These are phyloP conservation scores for Tretioscincus oriximinensis DNA, from an alignment of 2,113 vertebrate species.

Conservation along the genomic window DNA sequence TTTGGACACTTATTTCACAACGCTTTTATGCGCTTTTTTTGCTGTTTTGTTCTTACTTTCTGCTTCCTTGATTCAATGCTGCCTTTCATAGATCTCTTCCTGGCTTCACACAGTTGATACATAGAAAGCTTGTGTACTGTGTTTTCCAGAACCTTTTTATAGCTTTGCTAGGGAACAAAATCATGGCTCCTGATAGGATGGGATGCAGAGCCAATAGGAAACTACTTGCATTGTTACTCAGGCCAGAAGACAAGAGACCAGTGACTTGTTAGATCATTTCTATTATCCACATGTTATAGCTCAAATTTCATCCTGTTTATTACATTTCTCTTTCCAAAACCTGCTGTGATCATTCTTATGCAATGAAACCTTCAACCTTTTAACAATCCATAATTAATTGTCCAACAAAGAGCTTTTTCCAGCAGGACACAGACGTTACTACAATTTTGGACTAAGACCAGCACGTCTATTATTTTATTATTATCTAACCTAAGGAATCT, in stretches of 20 bases:
- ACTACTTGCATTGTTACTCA: slow-evolving; percentile 4
- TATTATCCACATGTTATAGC: not conserved
- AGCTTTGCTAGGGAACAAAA: not conserved
- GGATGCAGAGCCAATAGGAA: slow-evolving; percentile 5
- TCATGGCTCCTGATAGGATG: not conserved
- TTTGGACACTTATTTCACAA: not conserved
- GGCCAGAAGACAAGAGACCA: not conserved
- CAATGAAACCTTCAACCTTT: not conserved
- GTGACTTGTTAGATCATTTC: not conserved
- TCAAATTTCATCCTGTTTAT: not conserved
- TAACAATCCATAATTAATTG: not conserved
- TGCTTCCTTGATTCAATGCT: not conserved
- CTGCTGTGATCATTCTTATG: not conserved
- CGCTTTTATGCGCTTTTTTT: not conserved
- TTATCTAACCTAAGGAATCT: not conserved
- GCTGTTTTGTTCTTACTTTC: not conserved
- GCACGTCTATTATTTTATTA: not conserved
- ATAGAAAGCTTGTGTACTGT: not conserved
- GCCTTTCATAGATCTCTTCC: not conserved
- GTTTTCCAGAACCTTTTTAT: not conserved
- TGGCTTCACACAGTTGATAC: not conserved
- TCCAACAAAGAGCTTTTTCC: not conserved
- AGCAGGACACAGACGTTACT: not conserved
- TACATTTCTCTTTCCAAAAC: not conserved
- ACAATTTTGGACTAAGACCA: not conserved